Evolutionary conservation across 2,888 invertebrate genomes (phyloP), one percentile per base, ranked within the genome.

Genomic region (Myathropa florea): DNA sequence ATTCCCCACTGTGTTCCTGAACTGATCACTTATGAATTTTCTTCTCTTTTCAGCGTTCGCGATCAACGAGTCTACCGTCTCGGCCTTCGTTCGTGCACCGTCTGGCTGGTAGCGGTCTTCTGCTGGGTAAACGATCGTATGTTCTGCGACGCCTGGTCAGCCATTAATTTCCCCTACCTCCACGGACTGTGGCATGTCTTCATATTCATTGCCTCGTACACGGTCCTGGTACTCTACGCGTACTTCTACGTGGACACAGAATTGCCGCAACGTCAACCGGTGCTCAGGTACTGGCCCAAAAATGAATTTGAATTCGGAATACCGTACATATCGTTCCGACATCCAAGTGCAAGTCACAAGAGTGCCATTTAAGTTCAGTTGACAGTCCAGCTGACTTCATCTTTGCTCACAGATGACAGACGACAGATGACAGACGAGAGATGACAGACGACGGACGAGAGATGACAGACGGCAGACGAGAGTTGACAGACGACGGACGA

Each of bases 161-260:
- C 95, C 14, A 94, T 96, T 12, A 95, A 96, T 92, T 96, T 97
- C 89, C 97, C 97, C 0, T 97, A 97, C 92, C 94, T 97, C 90
- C 97, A 97, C 91, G 96, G 96, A 12, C 93, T 96, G 21, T 97
- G 97, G 97, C 97, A 97, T 91, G 93, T 97, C 14, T 94, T 97
- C 71, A 96, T 96, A 88, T 96, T 96, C 90, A 96, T 97, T 67
- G 95, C 96, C 0, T 95, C 96, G 36, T 97, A 97, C 89, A 96
- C 96, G 4, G 95, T 95, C 14, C 94, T 96, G 21, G 96, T 97
- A 6, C 93, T 97, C 0, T 96, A 96, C 90, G 96, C 97, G 0
- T 97, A 96, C 91, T 96, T 97, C 91, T 95, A 96, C 89, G 96
- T 96, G 0, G 93, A 94, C 72, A 95, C 95, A 65, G 96, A 96